phyloP scores from a whole-genome alignment of 2,888 invertebrate species.

The Patella caerulea region DNA sequence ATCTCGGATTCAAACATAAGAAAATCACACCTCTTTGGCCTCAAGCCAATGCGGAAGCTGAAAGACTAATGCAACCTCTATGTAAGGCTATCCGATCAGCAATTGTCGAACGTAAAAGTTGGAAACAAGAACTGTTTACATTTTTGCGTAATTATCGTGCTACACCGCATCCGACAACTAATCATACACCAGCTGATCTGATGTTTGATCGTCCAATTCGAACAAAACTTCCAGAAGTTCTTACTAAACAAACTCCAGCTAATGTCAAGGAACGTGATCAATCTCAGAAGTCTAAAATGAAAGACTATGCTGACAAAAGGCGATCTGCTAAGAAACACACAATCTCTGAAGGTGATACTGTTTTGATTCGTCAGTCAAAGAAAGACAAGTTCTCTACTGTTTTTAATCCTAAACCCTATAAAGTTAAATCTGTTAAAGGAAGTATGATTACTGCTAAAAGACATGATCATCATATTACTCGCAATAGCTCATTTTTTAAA shows the following conservation, averaged over 20 bases:
- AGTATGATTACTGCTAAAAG: conserved; percentile 2
- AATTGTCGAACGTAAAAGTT: conserved; percentile 20
- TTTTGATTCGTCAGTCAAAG: too few species aligned
- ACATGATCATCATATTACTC: conserved; percentile 9
- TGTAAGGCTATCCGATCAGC: neutral
- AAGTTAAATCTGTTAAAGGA: conserved; percentile 7
- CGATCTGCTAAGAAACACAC: conserved; percentile 3
- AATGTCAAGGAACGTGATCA: too few species aligned
- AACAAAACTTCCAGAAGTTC: conserved; percentile 27
- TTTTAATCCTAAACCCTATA: conserved; percentile 14
- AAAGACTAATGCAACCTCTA: too few species aligned
- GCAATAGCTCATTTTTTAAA: too few species aligned
- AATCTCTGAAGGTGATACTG: too few species aligned
- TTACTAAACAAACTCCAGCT: too few species aligned
- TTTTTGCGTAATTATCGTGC: conserved; percentile 22
- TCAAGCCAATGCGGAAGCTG: conserved; percentile 5
- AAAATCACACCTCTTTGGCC: neutral
- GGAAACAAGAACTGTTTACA: conserved; percentile 27
- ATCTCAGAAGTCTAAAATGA: neutral
- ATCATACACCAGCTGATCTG: conserved; percentile 25
- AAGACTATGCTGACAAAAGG: conserved; percentile 21
- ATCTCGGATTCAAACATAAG: too few species aligned
- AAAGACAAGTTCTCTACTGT: neutral
- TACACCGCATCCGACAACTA: conserved; percentile 34
- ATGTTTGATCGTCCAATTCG: conserved; percentile 28